Conservation (phyloP, 2,113 vertebrate genomes). For the Pantherophis guttatus region DNA sequence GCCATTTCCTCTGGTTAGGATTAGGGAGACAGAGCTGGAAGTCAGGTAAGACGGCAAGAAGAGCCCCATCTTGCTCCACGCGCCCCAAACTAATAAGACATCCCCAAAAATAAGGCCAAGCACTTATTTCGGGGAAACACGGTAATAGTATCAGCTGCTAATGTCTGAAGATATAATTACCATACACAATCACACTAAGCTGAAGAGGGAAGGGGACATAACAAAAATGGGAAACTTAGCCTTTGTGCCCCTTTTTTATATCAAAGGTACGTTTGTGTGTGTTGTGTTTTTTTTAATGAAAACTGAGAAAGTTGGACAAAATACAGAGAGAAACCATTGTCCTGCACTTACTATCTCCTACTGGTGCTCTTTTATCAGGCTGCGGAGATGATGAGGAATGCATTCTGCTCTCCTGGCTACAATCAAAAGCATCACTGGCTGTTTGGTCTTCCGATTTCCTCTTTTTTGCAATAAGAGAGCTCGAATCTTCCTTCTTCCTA, state of each 20-base stretch:
- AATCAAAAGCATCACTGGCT: no score
- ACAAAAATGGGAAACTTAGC: background rate
- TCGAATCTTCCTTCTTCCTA: background rate
- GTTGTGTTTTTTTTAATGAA: background rate
- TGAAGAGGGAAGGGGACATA: background rate
- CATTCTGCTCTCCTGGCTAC: background rate
- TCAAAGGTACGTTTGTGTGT: background rate
- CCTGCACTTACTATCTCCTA: background rate
- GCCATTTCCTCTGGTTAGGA: no score
- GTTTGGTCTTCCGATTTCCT: no score
- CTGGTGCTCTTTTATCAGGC: background rate
- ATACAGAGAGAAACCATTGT: background rate
- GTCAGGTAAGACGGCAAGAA: no score
- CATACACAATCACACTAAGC: background rate
- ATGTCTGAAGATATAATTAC: background rate
- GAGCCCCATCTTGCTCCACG: no score
- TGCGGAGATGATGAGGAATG: background rate
- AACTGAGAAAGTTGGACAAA: background rate
- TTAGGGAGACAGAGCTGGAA: no score
- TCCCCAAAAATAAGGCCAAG: no score
- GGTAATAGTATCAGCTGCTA: background rate
- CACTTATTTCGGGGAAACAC: no score
- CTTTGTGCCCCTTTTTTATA: background rate
- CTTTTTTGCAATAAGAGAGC: background rate
- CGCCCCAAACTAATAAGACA: no score